A percentile compares a stretch with the other conserved stretches of the same genome.
Conservation (phyloP, 2,888 invertebrate species). For the Chymomyza caudatula region DNA sequence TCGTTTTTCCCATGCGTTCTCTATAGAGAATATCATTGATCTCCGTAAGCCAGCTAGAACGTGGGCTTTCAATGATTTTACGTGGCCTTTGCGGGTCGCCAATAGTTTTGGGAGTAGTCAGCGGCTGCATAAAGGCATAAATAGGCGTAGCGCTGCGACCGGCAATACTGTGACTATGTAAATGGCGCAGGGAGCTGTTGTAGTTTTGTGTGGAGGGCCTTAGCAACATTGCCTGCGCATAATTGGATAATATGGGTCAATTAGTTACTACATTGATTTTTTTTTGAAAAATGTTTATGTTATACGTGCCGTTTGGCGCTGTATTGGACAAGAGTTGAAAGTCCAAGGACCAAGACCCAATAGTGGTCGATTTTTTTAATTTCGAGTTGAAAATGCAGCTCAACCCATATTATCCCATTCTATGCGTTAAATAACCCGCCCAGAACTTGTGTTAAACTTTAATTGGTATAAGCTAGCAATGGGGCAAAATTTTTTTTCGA, state of each 20-base stretch:
- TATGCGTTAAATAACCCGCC: constrained; percentile 11
- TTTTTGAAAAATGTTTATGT: constrained; percentile 4
- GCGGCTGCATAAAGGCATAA: constrained; percentile 2
- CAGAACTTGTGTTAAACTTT: constrained; percentile 45
- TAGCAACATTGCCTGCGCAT: constrained; percentile 64
- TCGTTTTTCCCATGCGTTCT: constrained; percentile 51
- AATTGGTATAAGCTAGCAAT: constrained; percentile 48
- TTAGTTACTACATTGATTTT: constrained; percentile 47
- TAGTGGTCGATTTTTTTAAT: constrained; percentile 7
- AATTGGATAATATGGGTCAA: constrained; percentile 76
- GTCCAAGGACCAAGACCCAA: background rate
- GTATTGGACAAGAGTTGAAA: background rate
- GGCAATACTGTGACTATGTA: constrained; percentile 25
- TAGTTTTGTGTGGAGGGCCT: constrained; percentile 30
- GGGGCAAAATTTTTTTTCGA: constrained; percentile 29
- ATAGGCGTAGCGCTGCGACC: constrained; percentile 2
- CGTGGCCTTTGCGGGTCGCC: constrained; percentile 52
- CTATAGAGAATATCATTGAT: constrained; percentile 70
- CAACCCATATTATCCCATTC: constrained; percentile 77
- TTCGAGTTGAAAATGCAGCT: constrained; percentile 44
- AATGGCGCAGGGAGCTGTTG: constrained; percentile 19
- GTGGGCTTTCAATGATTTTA: constrained; percentile 67
- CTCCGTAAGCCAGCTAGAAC: constrained; percentile 62
- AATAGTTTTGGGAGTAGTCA: constrained; percentile 43
- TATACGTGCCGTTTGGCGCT: background rate